Evolutionary conservation across 2,113 vertebrate genomes (phyloP).

Genomic region (Oreotrochilus melanogaster): DNA sequence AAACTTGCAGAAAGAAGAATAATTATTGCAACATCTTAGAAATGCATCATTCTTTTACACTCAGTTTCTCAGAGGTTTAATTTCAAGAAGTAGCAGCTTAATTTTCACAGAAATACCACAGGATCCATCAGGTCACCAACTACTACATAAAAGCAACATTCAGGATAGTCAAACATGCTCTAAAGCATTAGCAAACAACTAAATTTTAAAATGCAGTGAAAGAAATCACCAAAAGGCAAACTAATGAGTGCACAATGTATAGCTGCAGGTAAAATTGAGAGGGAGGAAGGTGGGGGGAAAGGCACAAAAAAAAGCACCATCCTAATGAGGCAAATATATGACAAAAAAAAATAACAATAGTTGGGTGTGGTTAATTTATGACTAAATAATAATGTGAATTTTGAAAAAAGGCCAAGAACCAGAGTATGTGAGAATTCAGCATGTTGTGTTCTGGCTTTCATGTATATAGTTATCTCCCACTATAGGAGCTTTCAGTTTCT

Average conservation of each 20-base stretch:
- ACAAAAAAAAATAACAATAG: neutral
- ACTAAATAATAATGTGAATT: neutral
- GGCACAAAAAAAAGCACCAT: neutral
- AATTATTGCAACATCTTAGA: neutral
- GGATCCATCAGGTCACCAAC: neutral
- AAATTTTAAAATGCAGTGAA: neutral
- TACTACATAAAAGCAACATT: slow-evolving; percentile 36
- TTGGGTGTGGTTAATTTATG: neutral
- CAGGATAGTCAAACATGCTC: slow-evolving; percentile 19
- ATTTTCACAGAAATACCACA: slow-evolving; percentile 6
- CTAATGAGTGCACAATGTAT: neutral
- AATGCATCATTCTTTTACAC: neutral
- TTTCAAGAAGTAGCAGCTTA: neutral
- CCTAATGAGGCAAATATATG: neutral
- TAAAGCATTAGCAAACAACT: slow-evolving; percentile 33
- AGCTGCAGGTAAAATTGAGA: neutral
- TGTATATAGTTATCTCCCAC: neutral
- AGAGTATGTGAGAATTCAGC: neutral
- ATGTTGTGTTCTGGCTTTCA: neutral
- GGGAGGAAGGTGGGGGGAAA: neutral
- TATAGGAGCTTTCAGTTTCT: neutral
- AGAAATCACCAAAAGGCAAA: neutral
- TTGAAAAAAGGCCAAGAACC: neutral
- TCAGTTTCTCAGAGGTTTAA: neutral
- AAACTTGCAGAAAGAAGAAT: neutral